Evolutionary conservation across 1,140 invertebrate species (phyloP), one percentile per base, ranked within the genome.

Genomic region (Ceratosolen solmsi): DNA sequence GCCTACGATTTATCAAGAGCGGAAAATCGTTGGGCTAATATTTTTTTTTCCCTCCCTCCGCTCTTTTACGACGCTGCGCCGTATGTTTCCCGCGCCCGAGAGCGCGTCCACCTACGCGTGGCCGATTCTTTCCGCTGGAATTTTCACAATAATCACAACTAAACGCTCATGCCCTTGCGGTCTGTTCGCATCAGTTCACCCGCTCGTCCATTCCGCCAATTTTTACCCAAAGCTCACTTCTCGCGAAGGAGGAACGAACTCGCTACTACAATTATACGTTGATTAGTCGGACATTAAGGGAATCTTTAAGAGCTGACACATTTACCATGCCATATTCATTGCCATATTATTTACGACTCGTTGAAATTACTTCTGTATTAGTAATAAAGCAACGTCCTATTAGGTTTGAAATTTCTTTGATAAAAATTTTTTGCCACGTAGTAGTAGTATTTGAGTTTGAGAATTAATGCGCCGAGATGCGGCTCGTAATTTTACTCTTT

Each of bases 1-100:
- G 33, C 68, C 65, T 70, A 71, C 77, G 71, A 79, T 72, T 79
- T 79, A 79, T 79, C 65, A 71, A 58, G 68, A 58, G 30, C 68
- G 51, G 49, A 58, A 70, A 79, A 79, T 58, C 65, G 36, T n/a
- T 58, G 63, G 15, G 33, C n/a, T n/a, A n/a, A n/a, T 0, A 38
- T 20, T 38, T 71, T 51, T 72, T 33, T 70, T n/a, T 36, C 65
- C n/a, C 30, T 30, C n/a, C 41, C 46, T 3, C 36, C 60, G 2
- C 9, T 36, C 36, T 68, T n/a, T n/a, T 63, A 27, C 33, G 11
- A 11, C 8, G 33, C 74, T 7, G 49, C 11, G 27, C 11, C 15
- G 4, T n/a, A 36, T 49, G 58, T 65, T 77, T 27, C 60, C 25
- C 75, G 15, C 13, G 27, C n/a, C n/a, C n/a, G n/a, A n/a, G n/a